A percentile compares a stretch with the other conserved stretches of the same genome.
phyloP scores from a whole-genome alignment of 2,888 invertebrate species.

The Drosophila picticornis region DNA sequence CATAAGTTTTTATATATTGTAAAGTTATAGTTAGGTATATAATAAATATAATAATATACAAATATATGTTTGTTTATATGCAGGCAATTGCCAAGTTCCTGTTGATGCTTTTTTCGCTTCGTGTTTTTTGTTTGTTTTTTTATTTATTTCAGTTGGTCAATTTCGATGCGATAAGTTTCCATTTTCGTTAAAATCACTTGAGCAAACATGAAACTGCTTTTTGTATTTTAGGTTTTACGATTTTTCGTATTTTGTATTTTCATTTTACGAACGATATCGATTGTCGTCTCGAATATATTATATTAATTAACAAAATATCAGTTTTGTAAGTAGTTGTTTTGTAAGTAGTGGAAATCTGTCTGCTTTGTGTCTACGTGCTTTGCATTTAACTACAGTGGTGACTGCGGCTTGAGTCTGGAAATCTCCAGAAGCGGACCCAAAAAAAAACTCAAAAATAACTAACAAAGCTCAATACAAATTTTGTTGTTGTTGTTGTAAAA shows the following conservation, averaged over 20 bases:
- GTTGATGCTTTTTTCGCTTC: constrained; percentile 6
- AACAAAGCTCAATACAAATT: constrained; percentile 49
- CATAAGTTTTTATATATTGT: constrained; percentile 45
- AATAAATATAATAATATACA: constrained; percentile 65
- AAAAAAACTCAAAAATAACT: constrained; percentile 22
- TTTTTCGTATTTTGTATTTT: constrained; percentile 10
- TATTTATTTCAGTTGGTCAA: constrained; percentile 16
- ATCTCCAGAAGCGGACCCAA: constrained; percentile 54
- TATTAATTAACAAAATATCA: constrained; percentile 28
- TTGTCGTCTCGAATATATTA: constrained; percentile 17
- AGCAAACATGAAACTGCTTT: constrained; percentile 20
- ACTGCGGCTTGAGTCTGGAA: constrained; percentile 55
- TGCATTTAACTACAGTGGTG: constrained; percentile 42
- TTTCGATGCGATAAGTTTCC: constrained; percentile 31
- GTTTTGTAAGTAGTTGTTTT: constrained; percentile 19
- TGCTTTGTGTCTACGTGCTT: constrained; percentile 56
- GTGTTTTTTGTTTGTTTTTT: neutral
- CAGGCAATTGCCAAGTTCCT: constrained; percentile 27
- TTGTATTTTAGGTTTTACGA: constrained; percentile 7
- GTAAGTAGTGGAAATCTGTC: constrained; percentile 17
- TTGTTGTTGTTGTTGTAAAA: constrained; percentile 41
- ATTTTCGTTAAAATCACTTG: constrained; percentile 56
- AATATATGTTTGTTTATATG: constrained; percentile 19
- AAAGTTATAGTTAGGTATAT: constrained; percentile 51
- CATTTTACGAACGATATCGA: constrained; percentile 14